phyloP scores from a whole-genome alignment of 2,797 vertebrate species.

The Micrastur ruficollis region DNA sequence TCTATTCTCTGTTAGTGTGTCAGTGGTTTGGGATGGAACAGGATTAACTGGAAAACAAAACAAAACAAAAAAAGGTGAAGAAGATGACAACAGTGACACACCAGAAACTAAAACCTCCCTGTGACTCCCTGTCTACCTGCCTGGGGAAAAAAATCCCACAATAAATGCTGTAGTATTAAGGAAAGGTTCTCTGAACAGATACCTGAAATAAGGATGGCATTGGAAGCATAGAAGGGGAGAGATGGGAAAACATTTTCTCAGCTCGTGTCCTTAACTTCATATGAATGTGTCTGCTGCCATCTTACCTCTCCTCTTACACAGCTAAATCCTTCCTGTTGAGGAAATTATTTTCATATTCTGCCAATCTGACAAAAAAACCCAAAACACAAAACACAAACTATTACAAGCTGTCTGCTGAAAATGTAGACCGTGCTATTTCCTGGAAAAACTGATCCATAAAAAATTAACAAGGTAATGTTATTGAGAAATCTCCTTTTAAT shows the following conservation, averaged over 20 bases:
- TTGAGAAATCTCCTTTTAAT: background rate
- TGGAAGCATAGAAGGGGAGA: background rate
- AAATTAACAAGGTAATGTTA: background rate
- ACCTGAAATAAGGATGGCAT: background rate
- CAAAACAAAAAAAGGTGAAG: background rate
- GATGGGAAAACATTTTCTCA: background rate
- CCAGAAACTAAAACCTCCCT: background rate
- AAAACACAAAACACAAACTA: background rate
- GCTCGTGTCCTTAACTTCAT: background rate
- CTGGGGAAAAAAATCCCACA: background rate
- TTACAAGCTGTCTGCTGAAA: background rate
- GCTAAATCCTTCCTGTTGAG: background rate
- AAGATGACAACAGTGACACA: background rate
- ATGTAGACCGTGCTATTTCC: background rate
- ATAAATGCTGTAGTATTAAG: background rate
- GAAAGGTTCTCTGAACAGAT: background rate
- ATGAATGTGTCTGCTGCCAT: background rate
- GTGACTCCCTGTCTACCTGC: background rate
- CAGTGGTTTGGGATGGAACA: background rate
- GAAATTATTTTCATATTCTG: background rate
- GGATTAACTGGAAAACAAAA: background rate
- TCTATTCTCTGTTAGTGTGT: background rate
- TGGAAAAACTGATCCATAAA: background rate
- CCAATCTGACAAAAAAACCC: background rate
- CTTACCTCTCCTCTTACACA: background rate